phyloP scores from a whole-genome alignment of 2,888 invertebrate species.

The Dusona sp. region DNA sequence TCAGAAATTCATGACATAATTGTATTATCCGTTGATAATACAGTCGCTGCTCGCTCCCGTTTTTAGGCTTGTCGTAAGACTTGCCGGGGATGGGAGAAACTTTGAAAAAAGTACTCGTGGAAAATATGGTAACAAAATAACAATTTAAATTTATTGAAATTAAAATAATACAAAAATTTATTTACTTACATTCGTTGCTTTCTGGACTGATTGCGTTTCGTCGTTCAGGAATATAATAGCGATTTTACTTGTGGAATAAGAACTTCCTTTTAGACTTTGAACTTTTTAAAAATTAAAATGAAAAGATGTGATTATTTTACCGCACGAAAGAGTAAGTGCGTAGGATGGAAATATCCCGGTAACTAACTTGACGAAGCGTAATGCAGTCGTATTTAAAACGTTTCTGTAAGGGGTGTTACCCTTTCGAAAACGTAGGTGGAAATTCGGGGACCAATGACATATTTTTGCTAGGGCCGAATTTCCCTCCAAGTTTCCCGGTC shows the following conservation, averaged over 20 bases:
- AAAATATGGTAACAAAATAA: background rate
- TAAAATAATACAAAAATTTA: background rate
- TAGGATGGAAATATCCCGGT: conserved; percentile 3
- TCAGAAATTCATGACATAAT: no score
- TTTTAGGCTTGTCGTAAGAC: no score
- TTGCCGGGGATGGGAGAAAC: conserved; percentile 13
- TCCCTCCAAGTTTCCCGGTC: conserved; percentile 14
- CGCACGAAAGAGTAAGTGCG: conserved; percentile 3
- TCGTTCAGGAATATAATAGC: background rate
- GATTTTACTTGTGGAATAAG: background rate
- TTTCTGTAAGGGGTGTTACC: no score
- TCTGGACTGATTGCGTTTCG: background rate
- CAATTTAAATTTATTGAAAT: background rate
- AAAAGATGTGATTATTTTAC: background rate
- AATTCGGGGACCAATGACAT: no score
- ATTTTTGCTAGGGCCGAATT: background rate
- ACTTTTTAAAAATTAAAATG: background rate
- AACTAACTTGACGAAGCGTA: background rate
- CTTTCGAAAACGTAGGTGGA: background rate
- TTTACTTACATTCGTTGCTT: background rate
- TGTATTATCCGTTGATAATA: no score
- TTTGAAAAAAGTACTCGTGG: background rate
- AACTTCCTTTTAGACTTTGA: background rate
- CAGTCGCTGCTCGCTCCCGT: no score
- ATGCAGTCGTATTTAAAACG: no score